Conservation (phyloP, 1,140 invertebrate species). For the Drosophila ohnishii region DNA sequence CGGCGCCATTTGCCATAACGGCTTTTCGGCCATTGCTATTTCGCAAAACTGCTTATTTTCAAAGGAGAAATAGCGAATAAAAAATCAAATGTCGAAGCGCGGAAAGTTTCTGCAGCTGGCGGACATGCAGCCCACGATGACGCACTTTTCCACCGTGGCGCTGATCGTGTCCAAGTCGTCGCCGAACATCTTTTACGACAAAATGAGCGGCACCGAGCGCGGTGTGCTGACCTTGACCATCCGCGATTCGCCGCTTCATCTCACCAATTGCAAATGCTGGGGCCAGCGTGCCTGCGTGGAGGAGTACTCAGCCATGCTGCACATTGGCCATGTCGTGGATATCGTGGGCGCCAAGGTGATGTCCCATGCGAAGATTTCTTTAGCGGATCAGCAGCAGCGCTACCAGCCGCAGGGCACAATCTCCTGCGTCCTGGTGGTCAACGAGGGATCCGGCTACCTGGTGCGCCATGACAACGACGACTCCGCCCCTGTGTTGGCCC, state of each 20-base stretch:
- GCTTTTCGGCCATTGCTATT: slow-evolving; percentile 9
- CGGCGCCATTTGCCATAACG: slow-evolving; percentile 18
- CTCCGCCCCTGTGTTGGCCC: slow-evolving; percentile 62
- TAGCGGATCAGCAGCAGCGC: slow-evolving; percentile 63
- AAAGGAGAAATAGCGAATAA: background rate
- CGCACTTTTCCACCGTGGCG: slow-evolving; percentile 43
- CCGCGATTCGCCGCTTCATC: slow-evolving; percentile 56
- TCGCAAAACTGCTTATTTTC: background rate
- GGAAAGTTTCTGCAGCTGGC: slow-evolving; percentile 17
- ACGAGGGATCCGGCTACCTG: slow-evolving; percentile 84
- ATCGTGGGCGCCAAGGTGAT: slow-evolving; percentile 52
- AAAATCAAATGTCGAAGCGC: slow-evolving; percentile 15
- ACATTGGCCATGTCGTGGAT: slow-evolving; percentile 70
- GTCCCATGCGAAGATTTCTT: slow-evolving; percentile 6
- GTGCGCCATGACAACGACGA: slow-evolving; percentile 76
- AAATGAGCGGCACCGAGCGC: slow-evolving; percentile 48
- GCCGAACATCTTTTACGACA: slow-evolving; percentile 60
- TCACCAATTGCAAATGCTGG: slow-evolving; percentile 78
- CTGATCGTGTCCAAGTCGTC: slow-evolving; percentile 68
- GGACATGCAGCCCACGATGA: slow-evolving; percentile 60
- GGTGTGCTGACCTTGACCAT: slow-evolving; percentile 73
- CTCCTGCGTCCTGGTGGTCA: slow-evolving; percentile 84
- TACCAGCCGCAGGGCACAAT: slow-evolving; percentile 85
- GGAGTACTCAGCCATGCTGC: slow-evolving; percentile 52
- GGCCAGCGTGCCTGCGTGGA: slow-evolving; percentile 55